phyloP scores from a whole-genome alignment of 2,113 vertebrate genomes.

The Cervus canadensis region DNA sequence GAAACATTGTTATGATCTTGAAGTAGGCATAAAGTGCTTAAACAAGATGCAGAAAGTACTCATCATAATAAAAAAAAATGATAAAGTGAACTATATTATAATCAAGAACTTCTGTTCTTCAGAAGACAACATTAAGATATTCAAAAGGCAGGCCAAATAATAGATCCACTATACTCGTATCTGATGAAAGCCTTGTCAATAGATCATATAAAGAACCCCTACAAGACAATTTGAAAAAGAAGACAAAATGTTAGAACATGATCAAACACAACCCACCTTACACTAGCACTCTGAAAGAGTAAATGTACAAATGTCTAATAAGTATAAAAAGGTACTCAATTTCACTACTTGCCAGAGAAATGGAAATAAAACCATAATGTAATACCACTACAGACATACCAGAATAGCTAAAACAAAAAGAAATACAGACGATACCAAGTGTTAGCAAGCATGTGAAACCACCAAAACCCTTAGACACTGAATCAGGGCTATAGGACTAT shows the following conservation, averaged over 20 bases:
- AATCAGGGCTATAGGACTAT: neutral
- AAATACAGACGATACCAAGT: neutral
- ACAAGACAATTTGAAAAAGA: neutral
- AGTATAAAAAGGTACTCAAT: neutral
- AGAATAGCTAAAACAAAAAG: neutral
- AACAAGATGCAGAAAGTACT: neutral
- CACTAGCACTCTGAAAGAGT: neutral
- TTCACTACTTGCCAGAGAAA: slow-evolving; percentile 1
- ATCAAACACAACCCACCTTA: neutral
- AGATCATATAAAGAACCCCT: neutral
- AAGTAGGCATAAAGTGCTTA: neutral
- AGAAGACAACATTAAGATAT: neutral
- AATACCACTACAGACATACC: neutral
- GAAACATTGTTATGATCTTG: neutral
- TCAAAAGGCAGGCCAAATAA: neutral
- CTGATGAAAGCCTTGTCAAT: neutral
- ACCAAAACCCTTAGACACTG: neutral
- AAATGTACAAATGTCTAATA: neutral
- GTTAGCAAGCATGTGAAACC: neutral
- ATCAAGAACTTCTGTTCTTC: neutral
- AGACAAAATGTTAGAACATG: neutral
- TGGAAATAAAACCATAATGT: neutral
- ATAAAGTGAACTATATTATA: neutral
- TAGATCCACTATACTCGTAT: neutral
- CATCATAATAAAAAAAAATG: neutral